Base-by-base conservation (phyloP, 2,113 vertebrate species). In the Aldabrachelys gigantea region DNA sequence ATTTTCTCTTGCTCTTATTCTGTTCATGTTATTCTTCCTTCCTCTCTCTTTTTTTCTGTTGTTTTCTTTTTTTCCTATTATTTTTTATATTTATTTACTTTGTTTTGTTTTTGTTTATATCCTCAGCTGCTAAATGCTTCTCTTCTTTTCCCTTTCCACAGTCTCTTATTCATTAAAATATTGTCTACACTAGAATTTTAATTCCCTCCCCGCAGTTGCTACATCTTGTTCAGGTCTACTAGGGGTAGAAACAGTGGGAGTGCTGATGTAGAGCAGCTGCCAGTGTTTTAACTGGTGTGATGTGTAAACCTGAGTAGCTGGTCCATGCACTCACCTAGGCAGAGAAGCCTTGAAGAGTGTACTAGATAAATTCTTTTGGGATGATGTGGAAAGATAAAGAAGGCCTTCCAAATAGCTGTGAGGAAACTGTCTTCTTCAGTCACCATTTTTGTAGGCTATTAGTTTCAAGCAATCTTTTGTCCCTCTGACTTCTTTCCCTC, bases 261-360 rank as follows among this genome's bases (percentile, higher is more conserved):
- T 87, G 93, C 88, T 90, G 72, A 79, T 93, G 85, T 50, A 94
- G 80, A 85, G 96, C 93, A 75, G 75, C 78, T 95, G 91, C 89
- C 93, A 97, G 90, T 83, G 96, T 95, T 95, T 95, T 88, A 96
- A 96, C 90, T 95, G 80, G 91, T 89, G 85, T 95, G 93, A 95
- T 97, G 92, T 92, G 93, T 95, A 96, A 97, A 97, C 94, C 94
- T 93, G 87, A 95, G 85, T 96, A 97, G 96, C 96, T 96, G 89
- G 94, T 97, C 75, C 65, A 93, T 93, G 85, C 91, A 91, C 91
- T 95, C 91, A 96, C 88, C 91, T 86, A 92, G 75, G 84, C 93
- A 94, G 57, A 69, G 38, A 14, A 96, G 27, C 44, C 22, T 95
- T 62, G 80, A 88, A 93, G 8, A 44, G 41, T 89, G 59, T 91